phyloP scores from a whole-genome alignment of 1,140 invertebrate genomes.

The Nymphalis io region DNA sequence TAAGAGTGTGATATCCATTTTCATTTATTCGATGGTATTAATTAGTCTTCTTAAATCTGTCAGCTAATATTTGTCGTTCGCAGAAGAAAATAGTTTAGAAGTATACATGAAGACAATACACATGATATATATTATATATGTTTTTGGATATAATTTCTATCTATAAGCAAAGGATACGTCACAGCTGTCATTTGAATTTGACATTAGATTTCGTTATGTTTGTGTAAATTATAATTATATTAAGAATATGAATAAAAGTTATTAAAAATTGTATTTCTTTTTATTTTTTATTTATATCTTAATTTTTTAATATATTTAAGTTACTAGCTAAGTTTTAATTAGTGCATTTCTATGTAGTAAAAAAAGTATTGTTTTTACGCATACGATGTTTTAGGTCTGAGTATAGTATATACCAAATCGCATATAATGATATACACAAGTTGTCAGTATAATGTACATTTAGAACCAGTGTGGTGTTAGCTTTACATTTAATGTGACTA shows the following conservation, averaged over 20 bases:
- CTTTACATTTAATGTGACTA: too few relatives aligned
- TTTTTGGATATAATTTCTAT: constrained; percentile 1
- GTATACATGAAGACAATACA: constrained; percentile 26
- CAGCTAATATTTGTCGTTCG: not conserved
- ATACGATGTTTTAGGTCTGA: too few relatives aligned
- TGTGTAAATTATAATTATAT: constrained; percentile 75
- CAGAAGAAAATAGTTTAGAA: constrained; percentile 6
- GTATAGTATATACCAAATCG: too few relatives aligned
- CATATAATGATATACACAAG: too few relatives aligned
- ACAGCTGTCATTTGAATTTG: constrained; percentile 45
- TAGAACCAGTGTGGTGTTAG: too few relatives aligned
- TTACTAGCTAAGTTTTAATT: not conserved
- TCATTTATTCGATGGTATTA: constrained; percentile 21
- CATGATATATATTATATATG: not conserved
- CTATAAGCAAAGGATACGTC: constrained; percentile 2
- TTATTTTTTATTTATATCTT: constrained; percentile 26
- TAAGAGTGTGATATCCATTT: constrained; percentile 23
- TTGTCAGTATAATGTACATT: too few relatives aligned
- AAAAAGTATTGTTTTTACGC: too few relatives aligned
- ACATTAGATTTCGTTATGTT: constrained; percentile 74
- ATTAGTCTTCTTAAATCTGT: constrained; percentile 1
- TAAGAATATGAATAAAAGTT: constrained; percentile 71
- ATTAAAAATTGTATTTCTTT: constrained; percentile 68
- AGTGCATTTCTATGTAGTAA: too few relatives aligned
- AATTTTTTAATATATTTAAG: not conserved